Base-by-base conservation (phyloP, 2,888 invertebrate species). In the Hyppa rectilinea region DNA sequence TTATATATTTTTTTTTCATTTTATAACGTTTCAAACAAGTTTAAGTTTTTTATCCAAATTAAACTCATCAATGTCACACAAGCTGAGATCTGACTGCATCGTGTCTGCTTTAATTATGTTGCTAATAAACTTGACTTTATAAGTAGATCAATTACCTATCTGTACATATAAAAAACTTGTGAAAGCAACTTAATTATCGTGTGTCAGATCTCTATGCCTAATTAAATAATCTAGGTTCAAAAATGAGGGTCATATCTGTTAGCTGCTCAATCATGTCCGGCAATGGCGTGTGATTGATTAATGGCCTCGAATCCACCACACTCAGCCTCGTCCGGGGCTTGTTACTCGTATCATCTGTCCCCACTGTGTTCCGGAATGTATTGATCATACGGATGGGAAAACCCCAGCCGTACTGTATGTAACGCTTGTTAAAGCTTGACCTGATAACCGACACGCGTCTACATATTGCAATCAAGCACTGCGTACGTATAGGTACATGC, bases 381-480 rank as follows among this genome's bases (percentile, higher is more conserved):
- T 78, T 82, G 65, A 78, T 82, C 79, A 79, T 63, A 75, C 80
- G 60, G 52, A 64, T 82, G 71, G 86, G 82, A 82, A 86, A 85
- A 81, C 79, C 86, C 85, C 74, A 80, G 55, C 26, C 49, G 45
- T 45, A 62, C 52, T 55, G 68, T 66, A 63, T 74, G 70, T 75
- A 68, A 80, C 38, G 76, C 70, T 74, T 73, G 71, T 75, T 80
- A 83, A 69, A 71, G 76, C 78, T 83, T 79, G 76, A 73, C 80
- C 80, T 70, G 76, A 83, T 82, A 85, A 82, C 78, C 60, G 49
- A 63, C 59, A 77, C 65, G 63, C 65, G 61, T 64, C 38, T 72
- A 64, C 69, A 70, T 60, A 69, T 59, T 64, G 43, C 47, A 76
- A 82, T 69, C 69, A 65, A 53, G 53, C 68, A 58, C 50, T 45